Conservation (phyloP, 2,797 vertebrate species). For the Bovichtus variegatus region DNA sequence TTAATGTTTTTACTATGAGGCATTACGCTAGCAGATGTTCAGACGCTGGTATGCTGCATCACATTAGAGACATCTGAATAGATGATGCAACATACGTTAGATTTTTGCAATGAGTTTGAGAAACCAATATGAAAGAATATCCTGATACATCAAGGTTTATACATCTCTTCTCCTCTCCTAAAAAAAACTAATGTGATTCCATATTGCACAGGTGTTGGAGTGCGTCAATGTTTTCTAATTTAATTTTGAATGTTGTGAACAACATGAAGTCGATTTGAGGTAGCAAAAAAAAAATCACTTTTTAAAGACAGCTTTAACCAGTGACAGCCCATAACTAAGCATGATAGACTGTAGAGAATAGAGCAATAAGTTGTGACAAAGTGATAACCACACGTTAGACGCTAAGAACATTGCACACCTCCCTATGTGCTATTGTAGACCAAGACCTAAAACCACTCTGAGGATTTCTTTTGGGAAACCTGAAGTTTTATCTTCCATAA, state of each 20-base stretch:
- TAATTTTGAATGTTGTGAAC: constrained; percentile 4
- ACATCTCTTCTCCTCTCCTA: background rate
- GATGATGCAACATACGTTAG: constrained; percentile 23
- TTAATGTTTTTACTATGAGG: background rate
- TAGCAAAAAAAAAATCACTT: constrained; percentile 9
- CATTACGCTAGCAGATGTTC: constrained; percentile 20
- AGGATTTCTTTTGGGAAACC: too few relatives aligned
- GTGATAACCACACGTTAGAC: constrained; percentile 22
- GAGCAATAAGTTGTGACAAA: constrained; percentile 44
- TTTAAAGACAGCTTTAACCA: constrained; percentile 3
- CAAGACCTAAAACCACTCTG: too few relatives aligned
- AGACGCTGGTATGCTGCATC: background rate
- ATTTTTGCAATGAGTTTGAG: constrained; percentile 22
- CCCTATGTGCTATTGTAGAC: too few relatives aligned
- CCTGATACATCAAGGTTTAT: background rate
- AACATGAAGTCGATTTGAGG: constrained; percentile 3
- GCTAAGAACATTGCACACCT: constrained; percentile 45
- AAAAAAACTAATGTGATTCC: constrained; percentile 2
- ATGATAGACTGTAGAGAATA: constrained; percentile 25
- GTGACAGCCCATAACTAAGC: constrained; percentile 21
- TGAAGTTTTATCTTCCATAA: too few relatives aligned
- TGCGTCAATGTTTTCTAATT: background rate
- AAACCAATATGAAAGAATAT: background rate
- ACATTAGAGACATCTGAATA: constrained; percentile 21
- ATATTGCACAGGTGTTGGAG: background rate